Evolutionary conservation across 92 coral and sea anemone species (phyloP).

Genomic region (Muricea muricata): DNA sequence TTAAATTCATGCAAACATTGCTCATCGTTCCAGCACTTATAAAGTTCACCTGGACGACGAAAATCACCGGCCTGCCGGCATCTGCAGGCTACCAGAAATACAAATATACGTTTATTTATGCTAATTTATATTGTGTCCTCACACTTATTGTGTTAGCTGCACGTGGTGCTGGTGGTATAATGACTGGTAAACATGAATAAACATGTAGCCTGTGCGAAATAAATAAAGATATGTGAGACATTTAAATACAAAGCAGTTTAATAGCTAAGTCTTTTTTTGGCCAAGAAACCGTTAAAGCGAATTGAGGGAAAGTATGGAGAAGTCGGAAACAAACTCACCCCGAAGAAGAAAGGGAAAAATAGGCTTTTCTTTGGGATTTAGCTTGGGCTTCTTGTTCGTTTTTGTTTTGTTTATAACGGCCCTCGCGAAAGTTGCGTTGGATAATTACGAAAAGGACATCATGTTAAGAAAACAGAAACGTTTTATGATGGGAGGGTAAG

Average conservation of each 20-base stretch:
- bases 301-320: not conserved
- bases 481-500: conserved; percentile 46
- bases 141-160: not conserved
- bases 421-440: conserved; percentile 21
- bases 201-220: not conserved
- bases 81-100: not conserved
- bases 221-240: not conserved
- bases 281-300: not conserved
- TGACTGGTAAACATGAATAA: not conserved
- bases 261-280: not conserved
- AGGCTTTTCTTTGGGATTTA: not conserved
- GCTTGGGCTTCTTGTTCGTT: not conserved
- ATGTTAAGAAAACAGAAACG: conserved; percentile 5
- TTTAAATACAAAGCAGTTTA: not conserved
- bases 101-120: not conserved
- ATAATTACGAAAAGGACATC: not conserved
- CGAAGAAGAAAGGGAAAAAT: not conserved
- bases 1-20: too few relatives aligned
- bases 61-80: too few relatives aligned
- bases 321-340: not conserved
- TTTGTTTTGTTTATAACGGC: not conserved
- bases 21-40: too few relatives aligned
- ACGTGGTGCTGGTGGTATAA: not conserved
- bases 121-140: not conserved
- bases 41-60: too few relatives aligned